phyloP scores from a whole-genome alignment of 2,113 vertebrate species.

The Passer domesticus region DNA sequence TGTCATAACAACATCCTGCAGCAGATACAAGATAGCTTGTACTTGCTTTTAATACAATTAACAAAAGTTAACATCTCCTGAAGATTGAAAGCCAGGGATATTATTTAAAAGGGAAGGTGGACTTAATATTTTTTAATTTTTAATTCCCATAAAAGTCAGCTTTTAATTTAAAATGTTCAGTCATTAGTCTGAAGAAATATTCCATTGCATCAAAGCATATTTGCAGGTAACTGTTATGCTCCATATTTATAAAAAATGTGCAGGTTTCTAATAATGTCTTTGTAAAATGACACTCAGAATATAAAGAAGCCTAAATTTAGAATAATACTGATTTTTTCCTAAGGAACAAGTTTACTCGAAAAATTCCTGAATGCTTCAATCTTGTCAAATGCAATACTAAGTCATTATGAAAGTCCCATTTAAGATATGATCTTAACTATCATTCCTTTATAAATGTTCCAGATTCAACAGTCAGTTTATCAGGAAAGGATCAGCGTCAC shows the following conservation, averaged over 20 bases:
- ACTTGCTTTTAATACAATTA: constrained; percentile 20
- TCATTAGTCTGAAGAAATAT: background rate
- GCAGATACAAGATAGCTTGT: background rate
- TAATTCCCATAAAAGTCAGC: background rate
- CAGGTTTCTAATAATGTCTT: background rate
- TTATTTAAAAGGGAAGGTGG: background rate
- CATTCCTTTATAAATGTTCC: background rate
- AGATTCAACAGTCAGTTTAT: background rate
- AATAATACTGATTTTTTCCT: background rate
- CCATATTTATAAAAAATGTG: background rate
- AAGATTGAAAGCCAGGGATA: background rate
- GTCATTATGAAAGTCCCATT: background rate
- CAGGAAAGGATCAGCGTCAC: background rate
- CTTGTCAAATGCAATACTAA: background rate
- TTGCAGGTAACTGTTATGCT: background rate
- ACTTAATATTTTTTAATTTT: background rate
- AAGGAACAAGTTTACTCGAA: background rate
- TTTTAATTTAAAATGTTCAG: background rate
- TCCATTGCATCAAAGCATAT: background rate
- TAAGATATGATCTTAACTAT: background rate
- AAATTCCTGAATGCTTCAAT: background rate
- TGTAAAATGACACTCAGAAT: background rate
- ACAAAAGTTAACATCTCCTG: background rate
- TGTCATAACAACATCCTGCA: constrained; percentile 74
- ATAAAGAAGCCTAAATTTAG: background rate